Percentiles rank a stretch among this genome's conserved stretches.
Conservation (phyloP, 30 jellyfish, hydroid and myxozoan genomes). For the Pelagia noctiluca region DNA sequence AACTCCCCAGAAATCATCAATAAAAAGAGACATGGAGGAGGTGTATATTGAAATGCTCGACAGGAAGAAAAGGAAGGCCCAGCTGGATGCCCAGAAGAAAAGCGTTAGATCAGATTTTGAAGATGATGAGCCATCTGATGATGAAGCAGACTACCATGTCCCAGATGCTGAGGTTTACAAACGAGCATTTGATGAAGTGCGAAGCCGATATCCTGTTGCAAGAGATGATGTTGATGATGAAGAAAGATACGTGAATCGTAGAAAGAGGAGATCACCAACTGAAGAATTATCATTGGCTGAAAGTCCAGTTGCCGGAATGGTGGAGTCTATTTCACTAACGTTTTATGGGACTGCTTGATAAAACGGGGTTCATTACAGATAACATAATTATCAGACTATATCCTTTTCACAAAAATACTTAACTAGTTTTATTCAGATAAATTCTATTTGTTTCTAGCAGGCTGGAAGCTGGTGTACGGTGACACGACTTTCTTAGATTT, state of each 20-base stretch:
- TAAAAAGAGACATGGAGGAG: conserved; percentile 86
- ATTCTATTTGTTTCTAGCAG: conserved; percentile 5
- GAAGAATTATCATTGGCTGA: conserved; percentile 39
- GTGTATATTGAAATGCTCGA: conserved; percentile 87
- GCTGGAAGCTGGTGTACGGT: conserved; percentile 32
- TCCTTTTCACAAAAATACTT: too few species aligned
- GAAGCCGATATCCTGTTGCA: conserved; percentile 1
- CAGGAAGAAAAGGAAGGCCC: conserved; percentile 66
- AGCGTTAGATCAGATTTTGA: background rate
- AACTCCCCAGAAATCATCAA: background rate
- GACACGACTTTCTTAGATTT: too few species aligned
- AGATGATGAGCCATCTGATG: conserved; percentile 17
- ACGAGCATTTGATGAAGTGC: conserved; percentile 61
- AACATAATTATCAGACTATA: too few species aligned
- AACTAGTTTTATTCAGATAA: too few species aligned
- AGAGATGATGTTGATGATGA: conserved; percentile 59
- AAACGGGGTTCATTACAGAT: background rate
- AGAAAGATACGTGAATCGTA: conserved; percentile 33
- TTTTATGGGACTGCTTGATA: conserved; percentile 88
- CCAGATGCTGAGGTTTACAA: conserved; percentile 52
- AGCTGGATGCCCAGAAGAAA: conserved; percentile 44
- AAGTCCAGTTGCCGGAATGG: conserved; percentile 92
- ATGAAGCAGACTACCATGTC: conserved; percentile 13
- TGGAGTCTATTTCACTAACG: conserved; percentile 71
- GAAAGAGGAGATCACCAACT: conserved; percentile 27